Evolutionary conservation across 2,888 invertebrate species (phyloP).

Genomic region (Thymelicus sylvestris): DNA sequence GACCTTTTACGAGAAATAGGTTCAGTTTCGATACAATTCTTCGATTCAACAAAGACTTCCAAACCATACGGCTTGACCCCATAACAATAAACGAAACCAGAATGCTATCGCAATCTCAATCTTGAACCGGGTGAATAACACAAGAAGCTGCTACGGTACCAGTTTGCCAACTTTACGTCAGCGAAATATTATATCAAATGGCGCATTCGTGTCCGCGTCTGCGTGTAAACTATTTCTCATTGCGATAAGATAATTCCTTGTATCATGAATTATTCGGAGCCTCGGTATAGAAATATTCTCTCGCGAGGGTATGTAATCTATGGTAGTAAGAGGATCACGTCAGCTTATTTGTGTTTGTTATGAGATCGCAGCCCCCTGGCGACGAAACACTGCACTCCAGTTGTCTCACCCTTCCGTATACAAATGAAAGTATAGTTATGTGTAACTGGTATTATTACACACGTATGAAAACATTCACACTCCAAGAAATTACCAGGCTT

Average conservation of each 20-base stretch:
- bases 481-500: too few species aligned
- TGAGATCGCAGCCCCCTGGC: conserved; percentile 68
- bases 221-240: conserved; percentile 52
- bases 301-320: conserved; percentile 66
- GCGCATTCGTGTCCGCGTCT: conserved; percentile 43
- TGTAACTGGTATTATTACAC: too few species aligned
- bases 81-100: conserved; percentile 43
- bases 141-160: conserved; percentile 57
- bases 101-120: conserved; percentile 46
- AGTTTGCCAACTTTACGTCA: conserved; percentile 58
- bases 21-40: conserved; percentile 2
- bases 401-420: conserved; percentile 11
- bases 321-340: conserved; percentile 81
- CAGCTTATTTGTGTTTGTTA: conserved; percentile 83
- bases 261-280: conserved; percentile 59
- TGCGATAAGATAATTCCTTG: conserved; percentile 44
- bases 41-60: conserved; percentile 21
- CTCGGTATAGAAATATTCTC: conserved; percentile 46
- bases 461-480: too few species aligned
- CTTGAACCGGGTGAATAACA: conserved; percentile 56
- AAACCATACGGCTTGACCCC: conserved; percentile 27
- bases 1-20: too few species aligned
- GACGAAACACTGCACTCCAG: conserved; percentile 17
- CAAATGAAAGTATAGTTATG: background rate
- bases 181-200: conserved; percentile 60